Evolutionary conservation across 2,888 invertebrate species (phyloP).

Genomic region (Clistopyga incitator): DNA sequence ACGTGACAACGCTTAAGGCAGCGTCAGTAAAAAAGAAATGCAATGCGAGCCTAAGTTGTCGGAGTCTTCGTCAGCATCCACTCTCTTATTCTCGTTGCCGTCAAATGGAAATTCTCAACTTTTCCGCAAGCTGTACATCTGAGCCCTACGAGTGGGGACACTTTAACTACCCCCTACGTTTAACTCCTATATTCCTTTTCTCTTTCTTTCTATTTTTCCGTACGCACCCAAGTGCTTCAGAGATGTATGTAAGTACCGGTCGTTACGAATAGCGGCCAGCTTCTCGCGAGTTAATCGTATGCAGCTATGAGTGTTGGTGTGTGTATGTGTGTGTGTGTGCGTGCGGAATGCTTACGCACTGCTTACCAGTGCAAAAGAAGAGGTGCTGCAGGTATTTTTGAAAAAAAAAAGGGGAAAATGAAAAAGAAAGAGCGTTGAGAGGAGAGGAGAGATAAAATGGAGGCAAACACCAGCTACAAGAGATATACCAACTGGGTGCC

Average conservation of each 20-base stretch:
- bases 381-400: slow-evolving; percentile 26
- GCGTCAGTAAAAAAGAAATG: slow-evolving; percentile 27
- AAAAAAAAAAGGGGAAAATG: slow-evolving; percentile 21
- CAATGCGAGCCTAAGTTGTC: slow-evolving; percentile 48
- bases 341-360: slow-evolving; percentile 75
- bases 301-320: not conserved
- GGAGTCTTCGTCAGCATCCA: slow-evolving; percentile 37
- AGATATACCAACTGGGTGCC: slow-evolving; percentile 21
- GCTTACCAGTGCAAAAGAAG: slow-evolving; percentile 33
- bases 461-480: slow-evolving; percentile 45
- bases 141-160: slow-evolving; percentile 69
- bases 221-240: slow-evolving; percentile 56
- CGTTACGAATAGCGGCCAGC: slow-evolving; percentile 47
- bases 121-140: slow-evolving; percentile 57
- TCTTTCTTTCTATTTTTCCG: slow-evolving; percentile 48
- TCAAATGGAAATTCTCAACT: slow-evolving; percentile 68
- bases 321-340: slow-evolving; percentile 67
- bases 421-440: slow-evolving; percentile 23
- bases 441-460: slow-evolving; percentile 23
- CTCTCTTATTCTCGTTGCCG: slow-evolving; percentile 63
- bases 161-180: slow-evolving; percentile 57
- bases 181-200: slow-evolving; percentile 39
- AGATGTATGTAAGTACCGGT: slow-evolving; percentile 62
- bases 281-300: slow-evolving; percentile 44
- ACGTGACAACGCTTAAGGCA: slow-evolving; percentile 54